These are phyloP conservation scores for Heliornis fulica DNA, from an alignment of 2,113 vertebrate species.

Conservation along the genomic window DNA sequence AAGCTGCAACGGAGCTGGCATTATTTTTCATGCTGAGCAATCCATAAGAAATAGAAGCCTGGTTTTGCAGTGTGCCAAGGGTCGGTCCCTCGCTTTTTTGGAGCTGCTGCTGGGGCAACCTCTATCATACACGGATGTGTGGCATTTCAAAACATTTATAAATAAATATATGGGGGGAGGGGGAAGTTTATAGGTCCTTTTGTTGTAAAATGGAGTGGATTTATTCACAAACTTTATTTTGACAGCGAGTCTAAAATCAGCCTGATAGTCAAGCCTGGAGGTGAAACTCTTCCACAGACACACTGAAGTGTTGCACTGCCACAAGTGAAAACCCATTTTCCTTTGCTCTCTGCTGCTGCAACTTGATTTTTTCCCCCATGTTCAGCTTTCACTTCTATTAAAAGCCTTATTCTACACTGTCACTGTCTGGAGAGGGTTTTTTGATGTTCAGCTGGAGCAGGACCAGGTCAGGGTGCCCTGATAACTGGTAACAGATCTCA, in stretches of 20 bases:
- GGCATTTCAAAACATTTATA: neutral
- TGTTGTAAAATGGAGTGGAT: neutral
- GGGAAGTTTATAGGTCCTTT: neutral
- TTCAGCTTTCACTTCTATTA: neutral
- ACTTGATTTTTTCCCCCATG: fast-evolving
- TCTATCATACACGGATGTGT: fast-evolving
- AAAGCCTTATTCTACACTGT: neutral
- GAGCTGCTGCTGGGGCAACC: neutral
- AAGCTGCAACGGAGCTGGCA: fast-evolving
- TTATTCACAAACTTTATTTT: neutral
- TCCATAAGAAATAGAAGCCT: neutral
- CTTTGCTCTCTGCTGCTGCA: neutral
- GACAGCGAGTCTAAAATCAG: neutral
- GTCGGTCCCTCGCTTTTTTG: neutral
- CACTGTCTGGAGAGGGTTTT: fast-evolving
- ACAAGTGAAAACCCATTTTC: neutral
- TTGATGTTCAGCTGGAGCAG: neutral
- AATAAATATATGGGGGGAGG: neutral
- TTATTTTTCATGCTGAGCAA: neutral
- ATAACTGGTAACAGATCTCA: neutral
- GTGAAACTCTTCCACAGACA: neutral
- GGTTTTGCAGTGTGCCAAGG: neutral
- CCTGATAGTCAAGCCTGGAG: neutral
- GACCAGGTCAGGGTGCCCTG: neutral
- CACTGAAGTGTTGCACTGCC: neutral